Evolutionary conservation across 2,888 invertebrate species (phyloP).

Genomic region (Chrysina gloriosa): DNA sequence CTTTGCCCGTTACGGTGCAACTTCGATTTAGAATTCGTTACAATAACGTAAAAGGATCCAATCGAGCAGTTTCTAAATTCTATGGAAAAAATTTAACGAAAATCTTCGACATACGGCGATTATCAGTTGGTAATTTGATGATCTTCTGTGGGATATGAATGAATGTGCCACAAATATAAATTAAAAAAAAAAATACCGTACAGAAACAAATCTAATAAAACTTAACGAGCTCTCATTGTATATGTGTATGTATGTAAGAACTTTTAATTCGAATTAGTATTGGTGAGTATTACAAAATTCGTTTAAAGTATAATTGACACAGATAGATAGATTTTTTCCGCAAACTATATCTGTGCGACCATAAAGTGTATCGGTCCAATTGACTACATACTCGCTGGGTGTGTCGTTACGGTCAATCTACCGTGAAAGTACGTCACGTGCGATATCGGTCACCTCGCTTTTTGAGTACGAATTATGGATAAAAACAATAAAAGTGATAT

Average conservation of each 20-base stretch:
- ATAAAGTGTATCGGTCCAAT: neutral
- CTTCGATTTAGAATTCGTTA: conserved; percentile 1
- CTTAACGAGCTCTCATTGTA: neutral
- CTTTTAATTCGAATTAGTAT: neutral
- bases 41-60: too few species aligned
- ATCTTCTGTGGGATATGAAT: too few species aligned
- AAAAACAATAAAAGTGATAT: too few species aligned
- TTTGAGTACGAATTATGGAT: neutral
- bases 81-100: too few species aligned
- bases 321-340: neutral
- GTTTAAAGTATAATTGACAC: neutral
- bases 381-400: conserved; percentile 7
- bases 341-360: too few species aligned
- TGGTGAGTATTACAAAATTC: neutral
- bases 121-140: too few species aligned
- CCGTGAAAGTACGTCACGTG: conserved; percentile 12
- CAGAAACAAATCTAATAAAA: too few species aligned
- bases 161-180: too few species aligned
- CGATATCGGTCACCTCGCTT: neutral
- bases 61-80: too few species aligned
- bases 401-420: conserved; percentile 26
- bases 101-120: too few species aligned
- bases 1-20: neutral
- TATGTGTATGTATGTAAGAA: neutral
- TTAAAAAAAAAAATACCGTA: too few species aligned